Percentiles rank a stretch among this genome's conserved stretches.
Evolutionary conservation across 2,113 vertebrate genomes (phyloP).

Genomic region (Pithys albifrons): DNA sequence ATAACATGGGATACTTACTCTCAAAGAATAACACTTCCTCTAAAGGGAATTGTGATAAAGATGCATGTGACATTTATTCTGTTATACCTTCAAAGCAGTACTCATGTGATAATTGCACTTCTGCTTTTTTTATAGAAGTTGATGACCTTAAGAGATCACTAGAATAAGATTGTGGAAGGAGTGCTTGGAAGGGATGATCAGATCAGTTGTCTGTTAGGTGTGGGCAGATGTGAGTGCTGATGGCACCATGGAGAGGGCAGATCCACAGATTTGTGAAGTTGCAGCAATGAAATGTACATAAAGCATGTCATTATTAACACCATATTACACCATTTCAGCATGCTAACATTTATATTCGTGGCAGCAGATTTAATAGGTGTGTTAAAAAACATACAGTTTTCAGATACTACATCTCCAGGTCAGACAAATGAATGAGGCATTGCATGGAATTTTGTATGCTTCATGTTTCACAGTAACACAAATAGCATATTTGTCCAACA

Average conservation of each 20-base stretch:
- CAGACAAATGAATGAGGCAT: not conserved
- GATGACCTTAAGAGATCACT: not conserved
- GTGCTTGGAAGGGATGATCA: not conserved
- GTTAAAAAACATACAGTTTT: not conserved
- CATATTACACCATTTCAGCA: not conserved
- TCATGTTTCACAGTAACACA: not conserved
- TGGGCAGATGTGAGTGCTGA: not conserved
- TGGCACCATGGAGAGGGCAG: not conserved
- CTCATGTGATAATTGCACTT: not conserved
- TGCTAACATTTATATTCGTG: not conserved
- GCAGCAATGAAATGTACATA: not conserved
- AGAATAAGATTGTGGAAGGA: not conserved
- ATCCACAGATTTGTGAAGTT: not conserved
- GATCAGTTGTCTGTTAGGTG: not conserved
- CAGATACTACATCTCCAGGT: not conserved
- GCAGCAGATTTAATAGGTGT: not conserved
- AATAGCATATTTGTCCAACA: not conserved
- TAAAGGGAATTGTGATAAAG: not conserved
- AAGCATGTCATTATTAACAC: not conserved
- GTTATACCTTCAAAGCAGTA: not conserved
- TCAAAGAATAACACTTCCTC: not conserved
- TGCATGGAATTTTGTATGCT: not conserved
- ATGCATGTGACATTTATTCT: conserved; percentile 28
- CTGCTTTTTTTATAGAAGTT: not conserved
- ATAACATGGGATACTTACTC: not conserved